Evolutionary conservation across 1,140 invertebrate species (phyloP), one percentile per base, ranked within the genome.

Genomic region (Manduca sexta): DNA sequence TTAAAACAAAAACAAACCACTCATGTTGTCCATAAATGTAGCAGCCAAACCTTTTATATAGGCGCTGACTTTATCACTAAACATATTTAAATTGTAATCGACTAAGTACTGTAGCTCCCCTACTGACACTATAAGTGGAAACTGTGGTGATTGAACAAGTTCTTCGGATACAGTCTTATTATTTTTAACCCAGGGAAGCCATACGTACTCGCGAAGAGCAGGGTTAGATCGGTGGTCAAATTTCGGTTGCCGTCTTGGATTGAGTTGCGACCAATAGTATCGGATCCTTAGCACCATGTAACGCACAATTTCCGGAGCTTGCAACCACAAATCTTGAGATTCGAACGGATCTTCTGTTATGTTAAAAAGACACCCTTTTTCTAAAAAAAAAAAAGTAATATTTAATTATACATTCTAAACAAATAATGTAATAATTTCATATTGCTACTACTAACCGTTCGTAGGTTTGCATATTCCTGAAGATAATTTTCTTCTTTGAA

Each of bases 341-440:
- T 69, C 64, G n/a, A 47, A 15, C 7, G 64, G 67, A 46, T 69
- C 64, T 5, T 45, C 53, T 8, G 42, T 60, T 33, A 66, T 49
- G 29, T 66, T 63, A 33, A 52, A 66, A 5, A 69, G 52, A 49
- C 63, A 69, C 6, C 63, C 67, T 62, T 64, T 61, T 2, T 31
- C 63, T 66, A 55, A 37, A 66, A 66, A 40, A 16, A 52, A 46
- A 39, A 18, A 46, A 8, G 4, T 13, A 33, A 11, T 33, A 31
- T 14, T 13, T 11, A 13, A 14, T 31, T 13, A 33, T 14, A 0
- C 12, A 5, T n/a, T 43, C 11, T 7, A 6, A 29, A 6, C 8
- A 29, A 42, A 26, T 26, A 26, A n/a, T 35, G 5, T 12, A 14
- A 35, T 16, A 15, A 44, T 31, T 29, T 34, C 12, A 38, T 30